Evolutionary conservation across 2,113 vertebrate species (phyloP).

Genomic region (Serilophus lunatus): DNA sequence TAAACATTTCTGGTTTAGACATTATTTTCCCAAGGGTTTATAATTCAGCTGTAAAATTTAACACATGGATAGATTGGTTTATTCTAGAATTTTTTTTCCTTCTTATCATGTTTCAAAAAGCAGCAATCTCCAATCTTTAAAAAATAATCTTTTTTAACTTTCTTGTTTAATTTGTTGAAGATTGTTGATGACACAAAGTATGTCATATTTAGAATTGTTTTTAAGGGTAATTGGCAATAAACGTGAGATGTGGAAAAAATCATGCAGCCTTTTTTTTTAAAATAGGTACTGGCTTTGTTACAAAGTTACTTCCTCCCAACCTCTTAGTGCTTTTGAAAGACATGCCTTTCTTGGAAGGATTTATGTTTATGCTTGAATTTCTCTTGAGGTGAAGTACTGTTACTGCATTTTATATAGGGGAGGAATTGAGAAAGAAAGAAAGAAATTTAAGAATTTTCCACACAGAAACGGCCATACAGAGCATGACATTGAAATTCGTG

Average conservation of each 20-base stretch:
- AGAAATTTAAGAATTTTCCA: not conserved
- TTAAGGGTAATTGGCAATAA: not conserved
- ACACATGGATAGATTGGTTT: not conserved
- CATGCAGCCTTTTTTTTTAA: not conserved
- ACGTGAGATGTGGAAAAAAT: not conserved
- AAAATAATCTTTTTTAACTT: not conserved
- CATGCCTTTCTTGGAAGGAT: not conserved
- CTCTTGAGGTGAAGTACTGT: not conserved
- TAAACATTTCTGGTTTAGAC: constrained; percentile 14
- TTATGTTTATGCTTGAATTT: not conserved
- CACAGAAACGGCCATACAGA: not conserved
- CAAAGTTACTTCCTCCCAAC: not conserved
- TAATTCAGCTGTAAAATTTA: constrained; percentile 2
- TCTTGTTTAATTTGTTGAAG: not conserved
- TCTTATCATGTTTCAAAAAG: not conserved
- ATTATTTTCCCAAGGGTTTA: not conserved
- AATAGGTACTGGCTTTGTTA: not conserved
- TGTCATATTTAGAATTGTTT: not conserved
- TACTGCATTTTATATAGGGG: not conserved
- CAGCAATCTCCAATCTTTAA: not conserved
- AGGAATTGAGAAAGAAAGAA: not conserved
- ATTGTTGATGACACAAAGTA: not conserved
- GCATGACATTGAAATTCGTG: not conserved
- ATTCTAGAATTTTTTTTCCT: not conserved
- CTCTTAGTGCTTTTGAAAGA: not conserved